Base-by-base conservation (phyloP, 2,113 vertebrate species). In the Tinamus guttatus region DNA sequence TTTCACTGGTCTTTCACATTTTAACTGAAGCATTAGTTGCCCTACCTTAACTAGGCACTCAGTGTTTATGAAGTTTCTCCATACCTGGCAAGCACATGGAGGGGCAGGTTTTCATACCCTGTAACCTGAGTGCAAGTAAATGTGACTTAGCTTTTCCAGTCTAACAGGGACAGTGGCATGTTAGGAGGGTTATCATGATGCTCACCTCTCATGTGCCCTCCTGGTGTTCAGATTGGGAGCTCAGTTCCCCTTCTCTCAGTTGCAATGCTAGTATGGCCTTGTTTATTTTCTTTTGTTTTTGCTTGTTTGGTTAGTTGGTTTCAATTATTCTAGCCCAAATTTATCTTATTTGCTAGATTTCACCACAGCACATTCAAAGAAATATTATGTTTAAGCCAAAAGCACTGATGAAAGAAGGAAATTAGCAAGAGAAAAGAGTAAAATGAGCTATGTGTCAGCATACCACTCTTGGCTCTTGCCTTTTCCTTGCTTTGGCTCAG, bases 151-250 rank as follows among this genome's bases (percentile, higher is more conserved):
- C 47, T 85, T 85, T 18, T 65, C 38, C 0, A 0, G 73, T 24
- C 28, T 73, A 89, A 67, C 0, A 3, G 62, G 19, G 17, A 1
- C 1, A 4, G 60, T 16, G 81, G 28, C 3, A 0, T 52, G 25
- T n/a, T 4, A 58, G 1, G 43, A 43, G 21, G 36, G 22, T 38
- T 58, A 43, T 0, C 0, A 38, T 30, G 59, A 43, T 12, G 7
- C 34, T 65, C 27, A 51, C 87, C 74, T 76, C 3, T 10, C 74
- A 34, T 3, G 36, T 51, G 40, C 32, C n/a, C 7, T n/a, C 76
- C 5, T 3, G 47, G 41, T 2, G 4, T 8, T 52, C 9, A 5
- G 51, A 27, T 25, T 65, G 0, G 1, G 21, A 64, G 34, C 14
- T 63, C 34, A 43, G 19, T 28, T 11, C 14, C 22, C 22, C 81